Evolutionary conservation across 2,113 vertebrate species (phyloP).

Genomic region (Poeciliopsis occidentalis): DNA sequence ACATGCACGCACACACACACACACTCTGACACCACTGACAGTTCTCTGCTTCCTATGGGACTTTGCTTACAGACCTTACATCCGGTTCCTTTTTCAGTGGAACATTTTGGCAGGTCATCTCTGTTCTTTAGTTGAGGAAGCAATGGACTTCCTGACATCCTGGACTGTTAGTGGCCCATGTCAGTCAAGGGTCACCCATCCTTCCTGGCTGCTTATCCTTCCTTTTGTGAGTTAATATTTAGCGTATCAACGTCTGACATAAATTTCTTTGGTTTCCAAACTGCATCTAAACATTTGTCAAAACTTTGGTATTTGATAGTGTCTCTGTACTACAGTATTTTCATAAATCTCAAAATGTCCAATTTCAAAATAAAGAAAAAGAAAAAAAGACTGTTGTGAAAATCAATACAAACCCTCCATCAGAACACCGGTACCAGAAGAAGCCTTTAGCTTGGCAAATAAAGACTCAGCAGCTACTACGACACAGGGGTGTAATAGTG

Average conservation of each 20-base stretch:
- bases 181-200: slow-evolving; percentile 59
- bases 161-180: slow-evolving; percentile 30
- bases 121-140: slow-evolving; percentile 60
- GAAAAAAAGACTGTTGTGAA: no score
- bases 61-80: slow-evolving; percentile 33
- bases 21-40: neutral
- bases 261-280: neutral
- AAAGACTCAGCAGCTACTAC: no score
- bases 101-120: slow-evolving; percentile 55
- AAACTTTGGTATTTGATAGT: no score
- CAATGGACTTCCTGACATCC: slow-evolving; percentile 56
- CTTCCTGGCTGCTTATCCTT: slow-evolving; percentile 48
- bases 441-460: no score
- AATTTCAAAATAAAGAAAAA: no score
- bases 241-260: neutral
- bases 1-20: neutral
- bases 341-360: no score
- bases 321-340: no score
- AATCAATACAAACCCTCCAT: no score
- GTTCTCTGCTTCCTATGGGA: slow-evolving; percentile 35
- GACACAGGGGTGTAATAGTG: no score
- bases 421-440: no score
- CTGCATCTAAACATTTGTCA: neutral
- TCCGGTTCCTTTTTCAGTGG: slow-evolving; percentile 49
- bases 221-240: neutral